Conservation (phyloP, 2,797 vertebrate species). For the Sardinella longiceps region DNA sequence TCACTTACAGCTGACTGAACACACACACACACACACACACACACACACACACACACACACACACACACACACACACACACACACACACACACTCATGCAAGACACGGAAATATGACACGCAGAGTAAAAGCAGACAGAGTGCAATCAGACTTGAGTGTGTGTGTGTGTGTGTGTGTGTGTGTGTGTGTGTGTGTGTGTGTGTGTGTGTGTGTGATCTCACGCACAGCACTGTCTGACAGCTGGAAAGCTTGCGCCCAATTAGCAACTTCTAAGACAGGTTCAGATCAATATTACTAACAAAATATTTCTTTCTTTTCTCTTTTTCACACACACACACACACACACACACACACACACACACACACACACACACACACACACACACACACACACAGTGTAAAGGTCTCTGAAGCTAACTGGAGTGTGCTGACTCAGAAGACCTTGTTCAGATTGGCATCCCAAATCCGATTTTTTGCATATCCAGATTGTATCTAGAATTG, state of each 20-base stretch:
- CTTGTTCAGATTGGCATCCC: no score
- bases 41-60: slow-evolving; percentile 24
- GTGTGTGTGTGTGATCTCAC: neutral
- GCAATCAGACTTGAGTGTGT: no score
- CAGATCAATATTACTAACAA: neutral
- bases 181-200: neutral
- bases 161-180: neutral
- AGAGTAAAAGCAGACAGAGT: neutral
- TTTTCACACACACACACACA: neutral
- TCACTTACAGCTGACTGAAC: neutral
- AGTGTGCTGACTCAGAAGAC: no score
- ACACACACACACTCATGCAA: neutral
- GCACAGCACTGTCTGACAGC: neutral
- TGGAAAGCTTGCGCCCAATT: neutral
- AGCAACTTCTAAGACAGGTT: neutral
- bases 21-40: slow-evolving; percentile 39
- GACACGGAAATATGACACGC: neutral
- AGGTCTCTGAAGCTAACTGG: no score
- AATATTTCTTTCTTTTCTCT: no score
- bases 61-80: slow-evolving; percentile 37
- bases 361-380: no score
- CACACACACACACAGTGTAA: no score
- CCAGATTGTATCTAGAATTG: no score
- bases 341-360: neutral
- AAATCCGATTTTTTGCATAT: no score